phyloP scores from a whole-genome alignment of 2,797 vertebrate species.

The Spondyliosoma cantharus region DNA sequence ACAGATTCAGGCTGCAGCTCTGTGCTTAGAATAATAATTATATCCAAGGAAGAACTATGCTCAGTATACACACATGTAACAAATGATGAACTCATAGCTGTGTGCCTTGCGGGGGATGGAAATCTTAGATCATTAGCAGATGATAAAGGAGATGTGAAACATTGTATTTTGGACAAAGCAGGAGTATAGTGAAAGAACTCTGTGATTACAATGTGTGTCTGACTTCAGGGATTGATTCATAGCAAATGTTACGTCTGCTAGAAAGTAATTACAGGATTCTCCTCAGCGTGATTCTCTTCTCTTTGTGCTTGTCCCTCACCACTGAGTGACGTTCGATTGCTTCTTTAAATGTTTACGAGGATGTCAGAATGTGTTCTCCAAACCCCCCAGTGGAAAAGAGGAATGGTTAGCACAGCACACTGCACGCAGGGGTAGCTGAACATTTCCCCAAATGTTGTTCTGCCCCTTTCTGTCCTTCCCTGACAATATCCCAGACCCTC shows the following conservation, averaged over 20 bases:
- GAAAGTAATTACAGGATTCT: constrained; percentile 11
- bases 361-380: constrained; percentile 74
- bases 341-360: constrained; percentile 78
- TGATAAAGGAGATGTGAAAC: constrained; percentile 43
- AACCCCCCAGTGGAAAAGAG: constrained; percentile 49
- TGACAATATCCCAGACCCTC: constrained; percentile 32
- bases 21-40: constrained; percentile 73
- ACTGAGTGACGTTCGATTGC: constrained; percentile 64
- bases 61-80: constrained; percentile 58
- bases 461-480: constrained; percentile 43
- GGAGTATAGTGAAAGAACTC: constrained; percentile 14
- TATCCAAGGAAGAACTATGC: constrained; percentile 54
- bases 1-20: constrained; percentile 32
- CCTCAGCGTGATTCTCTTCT: constrained; percentile 15
- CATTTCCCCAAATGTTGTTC: constrained; percentile 66
- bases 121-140: constrained; percentile 44
- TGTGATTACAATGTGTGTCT: constrained; percentile 6
- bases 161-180: constrained; percentile 17
- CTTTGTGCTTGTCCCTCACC: constrained; percentile 57
- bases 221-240: constrained; percentile 25
- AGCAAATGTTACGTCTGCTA: constrained; percentile 5
- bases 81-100: constrained; percentile 64
- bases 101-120: constrained; percentile 7
- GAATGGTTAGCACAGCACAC: constrained; percentile 68
- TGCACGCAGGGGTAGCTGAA: constrained; percentile 53